phyloP scores from a whole-genome alignment of 2,797 vertebrate genomes.

The Adelosebastes latens region DNA sequence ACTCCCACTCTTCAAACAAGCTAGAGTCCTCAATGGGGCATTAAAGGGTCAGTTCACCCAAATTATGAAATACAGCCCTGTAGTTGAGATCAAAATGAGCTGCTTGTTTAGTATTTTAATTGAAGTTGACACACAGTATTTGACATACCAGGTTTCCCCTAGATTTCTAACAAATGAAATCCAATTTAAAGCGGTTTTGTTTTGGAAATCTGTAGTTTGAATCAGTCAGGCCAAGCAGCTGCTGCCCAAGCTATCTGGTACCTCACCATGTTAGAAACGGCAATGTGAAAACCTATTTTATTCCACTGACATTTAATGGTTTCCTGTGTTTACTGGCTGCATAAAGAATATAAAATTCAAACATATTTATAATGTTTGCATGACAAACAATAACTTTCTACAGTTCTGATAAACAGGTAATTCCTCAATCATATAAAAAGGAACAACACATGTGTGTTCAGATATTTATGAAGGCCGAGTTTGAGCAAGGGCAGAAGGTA shows the following conservation, averaged over 20 bases:
- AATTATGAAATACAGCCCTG: not conserved
- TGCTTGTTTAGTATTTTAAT: not conserved
- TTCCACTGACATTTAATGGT: not conserved
- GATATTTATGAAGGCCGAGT: not conserved
- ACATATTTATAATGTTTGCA: not conserved
- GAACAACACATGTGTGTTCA: not conserved
- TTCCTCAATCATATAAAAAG: not conserved
- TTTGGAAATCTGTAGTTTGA: not conserved
- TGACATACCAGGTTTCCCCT: not conserved
- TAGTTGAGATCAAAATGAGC: not conserved
- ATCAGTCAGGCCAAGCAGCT: not conserved
- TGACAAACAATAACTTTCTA: not conserved
- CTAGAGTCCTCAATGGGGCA: not conserved
- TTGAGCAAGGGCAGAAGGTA: not conserved
- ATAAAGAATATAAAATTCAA: not conserved
- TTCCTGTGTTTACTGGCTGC: not conserved
- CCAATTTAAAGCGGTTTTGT: not conserved
- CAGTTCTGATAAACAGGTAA: not conserved
- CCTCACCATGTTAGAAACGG: not conserved
- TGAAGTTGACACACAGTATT: not conserved
- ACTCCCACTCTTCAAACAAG: conserved; percentile 21
- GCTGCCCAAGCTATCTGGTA: not conserved
- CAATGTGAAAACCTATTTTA: not conserved
- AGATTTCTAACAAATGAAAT: not conserved
- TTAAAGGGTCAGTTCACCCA: conserved; percentile 24